Base-by-base conservation (phyloP, 2,797 vertebrate genomes). In the Avahi laniger region DNA sequence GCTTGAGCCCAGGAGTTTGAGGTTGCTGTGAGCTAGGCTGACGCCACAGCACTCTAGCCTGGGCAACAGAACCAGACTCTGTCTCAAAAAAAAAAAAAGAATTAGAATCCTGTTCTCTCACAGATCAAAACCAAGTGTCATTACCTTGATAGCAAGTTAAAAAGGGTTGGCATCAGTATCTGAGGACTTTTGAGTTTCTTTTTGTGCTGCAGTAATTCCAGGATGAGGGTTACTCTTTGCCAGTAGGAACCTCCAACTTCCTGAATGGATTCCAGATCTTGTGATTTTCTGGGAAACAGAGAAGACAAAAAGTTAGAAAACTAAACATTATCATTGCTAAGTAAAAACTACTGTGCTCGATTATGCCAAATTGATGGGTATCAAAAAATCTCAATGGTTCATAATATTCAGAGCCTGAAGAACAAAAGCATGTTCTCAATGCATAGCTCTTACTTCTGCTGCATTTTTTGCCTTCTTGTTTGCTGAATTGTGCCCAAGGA, bases 171-270 rank as follows among this genome's bases (percentile, higher is more conserved):
- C 6, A 99, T 99, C 98, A 99, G 33, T 0, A 92, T 94, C 97
- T 99, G 99, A 0, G 99, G 98, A 46, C 95, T 98, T 97, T 97
- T 99, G 59, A 99, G 98, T 96, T 99, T 99, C 98, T 99, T 99
- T 98, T 99, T 99, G 98, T 99, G 99, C 96, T 99, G 99, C 92
- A 99, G 98, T 81, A 99, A 98, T 98, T 99, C 99, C 97, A 99
- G 98, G 98, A 99, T 99, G 89, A 99, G 98, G 0, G 99, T 99
- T 86, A 99, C 99, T 75, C 99, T 99, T 88, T 98, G 98, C 99
- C 99, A 99, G 63, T 98, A 98, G 81, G 99, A 98, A 0, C 96
- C 96, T 8, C 94, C 98, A 22, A 97, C 98, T 85, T 98, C 99
- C 57, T 98, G 97, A 48, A 87, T 65, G 3, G 70, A 78, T 1